Conservation (phyloP, 2,797 vertebrate species). For the Picus viridis region DNA sequence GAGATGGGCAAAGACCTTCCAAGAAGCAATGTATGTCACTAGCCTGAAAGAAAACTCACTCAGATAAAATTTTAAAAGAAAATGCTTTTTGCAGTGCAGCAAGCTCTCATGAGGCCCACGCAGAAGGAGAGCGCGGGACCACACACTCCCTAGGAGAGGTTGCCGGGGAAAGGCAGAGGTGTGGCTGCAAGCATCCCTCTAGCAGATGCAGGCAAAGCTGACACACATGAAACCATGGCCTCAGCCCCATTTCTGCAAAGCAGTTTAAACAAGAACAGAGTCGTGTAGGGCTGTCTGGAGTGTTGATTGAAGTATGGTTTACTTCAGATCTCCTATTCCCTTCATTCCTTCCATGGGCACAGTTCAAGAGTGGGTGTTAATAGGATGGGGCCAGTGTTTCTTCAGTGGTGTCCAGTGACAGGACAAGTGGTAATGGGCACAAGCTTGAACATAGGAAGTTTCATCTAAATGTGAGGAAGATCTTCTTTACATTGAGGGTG, state of each 20-base stretch:
- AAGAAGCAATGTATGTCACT: too few relatives aligned
- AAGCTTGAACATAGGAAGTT: too few relatives aligned
- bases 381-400: too few relatives aligned
- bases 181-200: background rate
- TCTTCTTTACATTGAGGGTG: too few relatives aligned
- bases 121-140: background rate
- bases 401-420: too few relatives aligned
- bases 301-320: background rate
- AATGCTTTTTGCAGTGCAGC: background rate
- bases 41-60: background rate
- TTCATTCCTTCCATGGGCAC: background rate
- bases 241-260: background rate
- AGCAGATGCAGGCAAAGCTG: background rate
- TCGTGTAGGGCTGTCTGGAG: too few relatives aligned
- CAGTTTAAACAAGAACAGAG: background rate
- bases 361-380: too few relatives aligned
- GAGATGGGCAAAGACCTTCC: background rate
- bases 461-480: too few relatives aligned
- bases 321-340: background rate
- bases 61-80: background rate
- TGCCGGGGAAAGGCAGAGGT: background rate
- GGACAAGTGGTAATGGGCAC: too few relatives aligned
- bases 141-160: fast-evolving
- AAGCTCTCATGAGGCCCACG: background rate
- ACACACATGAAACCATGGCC: fast-evolving